These are phyloP conservation scores for Zapus hudsonius DNA, from an alignment of 2,113 vertebrate species.

Conservation along the genomic window DNA sequence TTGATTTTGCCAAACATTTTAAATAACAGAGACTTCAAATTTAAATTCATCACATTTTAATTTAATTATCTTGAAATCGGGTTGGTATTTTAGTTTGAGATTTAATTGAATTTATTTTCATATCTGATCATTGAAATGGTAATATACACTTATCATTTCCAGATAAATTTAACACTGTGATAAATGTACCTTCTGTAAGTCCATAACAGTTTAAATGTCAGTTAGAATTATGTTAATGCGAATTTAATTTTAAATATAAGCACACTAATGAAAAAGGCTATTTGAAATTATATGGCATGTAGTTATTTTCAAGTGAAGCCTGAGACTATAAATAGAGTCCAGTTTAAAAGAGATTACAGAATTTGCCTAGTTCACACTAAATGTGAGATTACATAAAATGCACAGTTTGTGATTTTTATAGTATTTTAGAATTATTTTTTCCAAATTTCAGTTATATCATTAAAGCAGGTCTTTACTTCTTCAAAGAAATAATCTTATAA, in stretches of 20 bases:
- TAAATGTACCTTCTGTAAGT: conserved; percentile 40
- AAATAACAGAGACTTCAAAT: conserved; percentile 30
- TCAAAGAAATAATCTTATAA: conserved; percentile 27
- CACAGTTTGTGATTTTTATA: conserved; percentile 47
- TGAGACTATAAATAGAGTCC: conserved; percentile 71
- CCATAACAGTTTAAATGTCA: conserved; percentile 59
- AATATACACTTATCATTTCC: conserved; percentile 16
- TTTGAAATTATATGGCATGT: conserved; percentile 69
- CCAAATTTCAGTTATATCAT: conserved; percentile 57
- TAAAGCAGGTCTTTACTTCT: conserved; percentile 56
- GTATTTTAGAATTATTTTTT: conserved; percentile 70
- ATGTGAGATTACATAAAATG: conserved; percentile 46
- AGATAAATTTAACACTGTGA: conserved; percentile 38
- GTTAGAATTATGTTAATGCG: conserved; percentile 56
- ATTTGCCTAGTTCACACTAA: neutral
- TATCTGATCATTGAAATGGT: conserved; percentile 55
- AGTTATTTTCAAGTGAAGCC: conserved; percentile 76
- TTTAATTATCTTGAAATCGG: conserved; percentile 61
- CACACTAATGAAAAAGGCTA: conserved; percentile 62
- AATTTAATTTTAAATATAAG: conserved; percentile 56
- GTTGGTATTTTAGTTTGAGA: conserved; percentile 54
- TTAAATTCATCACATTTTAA: neutral
- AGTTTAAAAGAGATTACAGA: conserved; percentile 37
- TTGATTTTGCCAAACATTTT: conserved; percentile 30
- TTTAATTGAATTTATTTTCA: conserved; percentile 62